A percentile compares a stretch with the other conserved stretches of the same genome.
Evolutionary conservation across 2,113 vertebrate species (phyloP).

Genomic region (Engraulis encrasicolus): DNA sequence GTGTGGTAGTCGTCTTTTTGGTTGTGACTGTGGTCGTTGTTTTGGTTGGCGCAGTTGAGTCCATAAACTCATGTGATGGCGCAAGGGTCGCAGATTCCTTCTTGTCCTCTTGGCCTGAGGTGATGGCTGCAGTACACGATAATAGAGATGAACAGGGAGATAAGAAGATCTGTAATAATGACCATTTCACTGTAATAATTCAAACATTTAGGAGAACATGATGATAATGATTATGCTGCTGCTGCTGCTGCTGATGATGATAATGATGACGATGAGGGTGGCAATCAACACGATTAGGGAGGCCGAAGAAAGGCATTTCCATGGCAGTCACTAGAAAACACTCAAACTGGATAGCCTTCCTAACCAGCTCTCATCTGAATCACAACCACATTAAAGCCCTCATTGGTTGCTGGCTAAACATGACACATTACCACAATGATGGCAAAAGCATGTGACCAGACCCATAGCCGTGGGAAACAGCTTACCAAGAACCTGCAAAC

Average conservation of each 20-base stretch:
- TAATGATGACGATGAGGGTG: background rate
- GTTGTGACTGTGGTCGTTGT: background rate
- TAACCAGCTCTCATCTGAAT: too few species aligned
- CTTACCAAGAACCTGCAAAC: background rate
- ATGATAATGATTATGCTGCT: too few species aligned
- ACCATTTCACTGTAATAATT: too few species aligned
- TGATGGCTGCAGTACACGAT: background rate
- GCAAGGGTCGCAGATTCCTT: background rate
- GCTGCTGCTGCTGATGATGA: background rate
- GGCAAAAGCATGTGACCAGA: background rate
- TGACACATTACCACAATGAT: background rate
- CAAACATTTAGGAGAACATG: too few species aligned
- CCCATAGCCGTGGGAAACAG: background rate
- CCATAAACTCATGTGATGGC: background rate
- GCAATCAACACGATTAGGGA: background rate
- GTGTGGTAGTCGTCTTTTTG: too few species aligned
- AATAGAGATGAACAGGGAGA: background rate
- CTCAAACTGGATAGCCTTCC: too few species aligned
- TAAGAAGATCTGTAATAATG: background rate
- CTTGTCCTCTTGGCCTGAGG: constrained; percentile 30
- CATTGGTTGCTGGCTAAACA: background rate
- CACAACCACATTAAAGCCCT: too few species aligned
- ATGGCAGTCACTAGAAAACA: too few species aligned
- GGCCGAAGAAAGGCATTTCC: too few species aligned
- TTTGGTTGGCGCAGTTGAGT: background rate